Evolutionary conservation across 2,797 vertebrate species (phyloP), one percentile per base, ranked within the genome.

Genomic region (Calcarius lapponicus): DNA sequence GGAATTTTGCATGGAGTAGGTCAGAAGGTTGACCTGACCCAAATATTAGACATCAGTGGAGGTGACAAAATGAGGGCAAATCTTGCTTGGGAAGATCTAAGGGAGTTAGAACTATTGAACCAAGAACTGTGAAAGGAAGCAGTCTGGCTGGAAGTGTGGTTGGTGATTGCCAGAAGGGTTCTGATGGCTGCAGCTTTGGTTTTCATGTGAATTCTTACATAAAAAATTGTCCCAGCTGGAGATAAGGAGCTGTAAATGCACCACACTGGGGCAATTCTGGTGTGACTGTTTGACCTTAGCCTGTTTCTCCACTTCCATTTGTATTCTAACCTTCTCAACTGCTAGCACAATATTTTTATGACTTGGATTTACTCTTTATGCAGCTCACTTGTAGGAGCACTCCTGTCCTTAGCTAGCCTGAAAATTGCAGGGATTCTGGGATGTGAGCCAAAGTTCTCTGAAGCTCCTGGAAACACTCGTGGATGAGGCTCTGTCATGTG

Each of bases 341-440:
- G 32, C 69, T 90, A 80, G 36, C 76, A 91, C 60, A 92, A 10
- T 88, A 43, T 88, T 90, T 96, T 94, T 92, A 88, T 76, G 73
- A 76, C 76, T 94, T 92, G 85, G 80, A 90, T 25, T 86, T 67
- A 72, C 24, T 83, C 40, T 90, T 80, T 45, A 66, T 72, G 56
- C 36, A 61, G 12, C 43, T 94, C 36, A 38, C 48, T 91, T 56
- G 51, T 47, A 64, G 48, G 70, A 92, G 16, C 42, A 29, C 34
- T 84, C 79, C 73, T 90, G 86, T 94, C 91, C 91, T 96, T 21
- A 92, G 67, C 92, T 90, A 53, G 87, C 78, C 87, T 73, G 76
- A 57, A 93, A 93, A 73, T 76, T 86, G 53, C 66, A 92, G 76
- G 74, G 84, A 64, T 86, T 66, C 82, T 88, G 88, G 91, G 88